Base-by-base conservation (phyloP, 2,888 invertebrate species). In the Neuroscelio doddi region DNA sequence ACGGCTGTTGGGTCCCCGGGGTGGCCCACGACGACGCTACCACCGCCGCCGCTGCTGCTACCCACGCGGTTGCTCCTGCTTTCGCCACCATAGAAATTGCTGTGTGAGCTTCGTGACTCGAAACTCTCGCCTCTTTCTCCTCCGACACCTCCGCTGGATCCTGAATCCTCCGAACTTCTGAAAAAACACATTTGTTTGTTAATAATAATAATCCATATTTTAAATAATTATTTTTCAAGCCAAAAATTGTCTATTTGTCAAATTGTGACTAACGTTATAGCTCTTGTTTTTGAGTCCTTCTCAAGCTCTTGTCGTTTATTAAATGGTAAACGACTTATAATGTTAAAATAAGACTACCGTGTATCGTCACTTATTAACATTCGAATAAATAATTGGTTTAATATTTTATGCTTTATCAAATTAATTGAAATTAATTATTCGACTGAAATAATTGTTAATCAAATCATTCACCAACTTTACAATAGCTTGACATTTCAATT, bases 91-190 rank as follows among this genome's bases (percentile, higher is more conserved):
- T 81, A 81, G 76, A 81, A 81, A 71, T 80, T 79, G 64, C 85
- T 83, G 81, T 85, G 86, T 71, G 85, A 85, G 74, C 83, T 84
- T 69, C 83, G 80, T 73, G 80, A 78, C 74, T 78, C 85, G 78
- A 78, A 85, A 78, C 79, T 70, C 81, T 73, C 76, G 52, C 69
- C 55, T 42, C 70, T 29, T 7, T 49, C 71, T 56, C 47, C 68
- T 64, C 49, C 66, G 10, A 21, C 27, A 10, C 36, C 30, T 64
- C 70, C 77, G 67, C 73, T 65, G 73, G 78, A 70, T 76, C 80
- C 82, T 64, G 80, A 81, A 77, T 81, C 82, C 78, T 82, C 80
- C 65, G 82, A 80, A 75, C 78, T 82, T 76, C 83, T 82, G 79
- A 51, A 78, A 80, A 66, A 34, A 12, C 32, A 58, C 38, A 26